Evolutionary conservation across 2,888 invertebrate species (phyloP).

Genomic region (Orthosia gracilis): DNA sequence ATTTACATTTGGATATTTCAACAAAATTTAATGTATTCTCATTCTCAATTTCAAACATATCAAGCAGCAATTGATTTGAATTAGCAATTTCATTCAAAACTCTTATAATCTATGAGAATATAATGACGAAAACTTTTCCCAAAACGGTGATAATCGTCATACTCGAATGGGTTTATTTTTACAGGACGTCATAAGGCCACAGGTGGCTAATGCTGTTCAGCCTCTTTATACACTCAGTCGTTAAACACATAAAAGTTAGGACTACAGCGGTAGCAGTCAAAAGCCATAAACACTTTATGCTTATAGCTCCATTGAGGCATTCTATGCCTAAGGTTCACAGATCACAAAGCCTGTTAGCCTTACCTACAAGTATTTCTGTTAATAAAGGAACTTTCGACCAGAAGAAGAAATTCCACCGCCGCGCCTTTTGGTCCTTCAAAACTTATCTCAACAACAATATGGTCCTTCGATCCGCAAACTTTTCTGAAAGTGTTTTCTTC

Average conservation of each 20-base stretch:
- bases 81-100: no score
- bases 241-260: slow-evolving; percentile 13
- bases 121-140: neutral
- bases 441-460: slow-evolving; percentile 27
- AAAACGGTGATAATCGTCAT: neutral
- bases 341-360: neutral
- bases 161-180: neutral
- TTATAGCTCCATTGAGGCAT: slow-evolving; percentile 28
- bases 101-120: neutral
- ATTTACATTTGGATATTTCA: no score
- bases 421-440: slow-evolving; percentile 10
- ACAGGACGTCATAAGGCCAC: neutral
- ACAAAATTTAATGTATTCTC: no score
- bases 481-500: slow-evolving; percentile 37
- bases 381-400: neutral
- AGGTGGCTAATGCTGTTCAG: slow-evolving; percentile 9
- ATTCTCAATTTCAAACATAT: no score
- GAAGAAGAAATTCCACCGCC: neutral
- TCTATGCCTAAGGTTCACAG: slow-evolving; percentile 14
- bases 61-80: no score
- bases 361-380: slow-evolving; percentile 16
- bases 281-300: slow-evolving; percentile 36
- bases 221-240: slow-evolving; percentile 11
- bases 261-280: neutral
- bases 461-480: slow-evolving; percentile 30